These are phyloP conservation scores for Sebastiscus tertius DNA, from an alignment of 2,797 vertebrate genomes.

Conservation along the genomic window DNA sequence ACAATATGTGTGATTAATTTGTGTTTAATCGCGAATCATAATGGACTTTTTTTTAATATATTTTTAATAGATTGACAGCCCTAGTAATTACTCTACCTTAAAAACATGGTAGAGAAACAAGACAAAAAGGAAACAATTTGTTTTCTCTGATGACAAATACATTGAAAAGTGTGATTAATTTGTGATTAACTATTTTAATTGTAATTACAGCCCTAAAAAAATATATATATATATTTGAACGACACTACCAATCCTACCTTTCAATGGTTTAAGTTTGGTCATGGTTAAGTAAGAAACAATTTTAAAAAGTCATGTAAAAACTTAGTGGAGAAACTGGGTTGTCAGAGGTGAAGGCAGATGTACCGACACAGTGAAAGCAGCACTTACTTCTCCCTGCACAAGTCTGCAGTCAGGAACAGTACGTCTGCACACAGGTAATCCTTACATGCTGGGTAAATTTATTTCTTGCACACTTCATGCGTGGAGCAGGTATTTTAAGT, in stretches of 20 bases:
- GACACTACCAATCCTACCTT: neutral
- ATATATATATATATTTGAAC: neutral
- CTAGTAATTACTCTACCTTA: too few relatives aligned
- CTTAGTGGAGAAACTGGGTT: neutral
- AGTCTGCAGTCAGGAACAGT: constrained; percentile 4
- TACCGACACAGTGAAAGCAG: neutral
- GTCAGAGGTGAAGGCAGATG: constrained; percentile 14
- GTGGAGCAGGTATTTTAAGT: constrained; percentile 16
- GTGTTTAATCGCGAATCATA: too few relatives aligned
- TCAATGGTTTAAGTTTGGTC: neutral
- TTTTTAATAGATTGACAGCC: too few relatives aligned
- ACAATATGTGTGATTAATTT: too few relatives aligned
- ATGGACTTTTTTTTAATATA: too few relatives aligned
- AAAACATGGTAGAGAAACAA: too few relatives aligned
- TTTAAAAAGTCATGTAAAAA: neutral
- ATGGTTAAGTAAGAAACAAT: constrained; percentile 15
- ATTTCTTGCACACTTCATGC: constrained; percentile 19
- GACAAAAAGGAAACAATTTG: too few relatives aligned
- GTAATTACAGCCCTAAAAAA: neutral
- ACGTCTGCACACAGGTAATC: constrained; percentile 23
- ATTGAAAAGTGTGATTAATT: too few relatives aligned
- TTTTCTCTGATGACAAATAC: too few relatives aligned
- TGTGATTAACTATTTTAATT: too few relatives aligned
- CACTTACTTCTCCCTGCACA: constrained; percentile 11
- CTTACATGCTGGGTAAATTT: neutral